Conservation (phyloP, 2,888 invertebrate species). For the Macroteleia sp. region DNA sequence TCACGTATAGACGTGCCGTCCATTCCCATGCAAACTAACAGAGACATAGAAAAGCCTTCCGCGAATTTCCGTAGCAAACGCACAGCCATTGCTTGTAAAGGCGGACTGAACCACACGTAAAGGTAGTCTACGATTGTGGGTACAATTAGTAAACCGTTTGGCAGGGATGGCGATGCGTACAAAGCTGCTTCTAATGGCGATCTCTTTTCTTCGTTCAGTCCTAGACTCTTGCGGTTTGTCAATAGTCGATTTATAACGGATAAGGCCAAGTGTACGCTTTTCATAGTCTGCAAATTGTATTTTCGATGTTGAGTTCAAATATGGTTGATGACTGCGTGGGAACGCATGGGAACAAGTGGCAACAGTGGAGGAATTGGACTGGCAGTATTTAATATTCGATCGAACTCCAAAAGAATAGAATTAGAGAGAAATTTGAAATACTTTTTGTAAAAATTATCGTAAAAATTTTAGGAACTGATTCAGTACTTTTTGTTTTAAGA, state of each 20-base stretch:
- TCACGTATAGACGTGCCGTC: conserved; percentile 86
- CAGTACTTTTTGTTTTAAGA: too few species aligned
- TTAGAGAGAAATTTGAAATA: too few species aligned
- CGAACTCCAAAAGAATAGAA: too few species aligned
- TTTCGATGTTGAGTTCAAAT: too few species aligned
- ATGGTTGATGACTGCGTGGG: too few species aligned
- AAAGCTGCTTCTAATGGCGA: conserved; percentile 81
- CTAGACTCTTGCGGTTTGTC: conserved; percentile 80
- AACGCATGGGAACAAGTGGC: too few species aligned
- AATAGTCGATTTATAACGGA: conserved; percentile 81
- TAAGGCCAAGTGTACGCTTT: conserved; percentile 81
- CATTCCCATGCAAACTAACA: conserved; percentile 86
- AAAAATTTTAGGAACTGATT: too few species aligned
- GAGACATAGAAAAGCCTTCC: conserved; percentile 86
- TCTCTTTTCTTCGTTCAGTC: conserved; percentile 74
- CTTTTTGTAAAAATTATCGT: too few species aligned
- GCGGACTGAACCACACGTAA: conserved; percentile 86
- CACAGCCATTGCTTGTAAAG: conserved; percentile 86
- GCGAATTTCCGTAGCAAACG: conserved; percentile 86
- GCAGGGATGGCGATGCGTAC: conserved; percentile 81
- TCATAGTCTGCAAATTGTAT: conserved; percentile 73
- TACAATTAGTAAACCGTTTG: conserved; percentile 83
- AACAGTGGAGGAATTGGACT: too few species aligned
- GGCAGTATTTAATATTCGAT: too few species aligned
- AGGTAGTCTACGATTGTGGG: conserved; percentile 86